These are phyloP conservation scores for Rhizoglyphus robini DNA, from an alignment of 1,140 invertebrate species.

Conservation along the genomic window DNA sequence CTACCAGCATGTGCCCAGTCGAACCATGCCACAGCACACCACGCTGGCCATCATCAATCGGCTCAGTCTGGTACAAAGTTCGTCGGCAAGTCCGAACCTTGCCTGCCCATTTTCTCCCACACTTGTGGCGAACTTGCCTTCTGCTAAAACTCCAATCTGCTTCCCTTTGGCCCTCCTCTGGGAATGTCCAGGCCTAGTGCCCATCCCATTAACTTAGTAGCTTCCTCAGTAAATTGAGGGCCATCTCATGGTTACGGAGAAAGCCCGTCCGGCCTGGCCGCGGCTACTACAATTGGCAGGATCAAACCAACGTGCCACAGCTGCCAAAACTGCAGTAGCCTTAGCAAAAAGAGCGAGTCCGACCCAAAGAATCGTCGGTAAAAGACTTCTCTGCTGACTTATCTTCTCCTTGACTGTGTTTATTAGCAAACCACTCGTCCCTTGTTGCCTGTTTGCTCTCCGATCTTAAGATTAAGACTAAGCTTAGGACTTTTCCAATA, in stretches of 20 bases:
- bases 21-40: not conserved
- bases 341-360: not conserved
- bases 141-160: slow-evolving; percentile 11
- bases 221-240: slow-evolving; percentile 31
- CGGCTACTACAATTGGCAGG: slow-evolving; percentile 45
- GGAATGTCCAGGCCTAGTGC: slow-evolving; percentile 12
- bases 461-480: too few relatives aligned
- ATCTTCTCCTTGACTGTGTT: slow-evolving; percentile 5
- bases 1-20: not conserved
- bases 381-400: not conserved
- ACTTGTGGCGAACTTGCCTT: not conserved
- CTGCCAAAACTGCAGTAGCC: not conserved
- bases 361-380: not conserved
- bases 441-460: too few relatives aligned
- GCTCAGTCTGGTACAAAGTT: not conserved
- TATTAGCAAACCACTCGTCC: not conserved
- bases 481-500: too few relatives aligned
- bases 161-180: slow-evolving; percentile 28
- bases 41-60: not conserved
- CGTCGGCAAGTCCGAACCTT: not conserved
- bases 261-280: too few relatives aligned
- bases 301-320: slow-evolving; percentile 14
- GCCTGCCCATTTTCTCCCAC: slow-evolving; percentile 12
- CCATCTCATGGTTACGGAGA: slow-evolving; percentile 53
- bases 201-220: slow-evolving; percentile 18